phyloP scores from a whole-genome alignment of 2,797 vertebrate genomes.

The Chlorospingus semifuscus region DNA sequence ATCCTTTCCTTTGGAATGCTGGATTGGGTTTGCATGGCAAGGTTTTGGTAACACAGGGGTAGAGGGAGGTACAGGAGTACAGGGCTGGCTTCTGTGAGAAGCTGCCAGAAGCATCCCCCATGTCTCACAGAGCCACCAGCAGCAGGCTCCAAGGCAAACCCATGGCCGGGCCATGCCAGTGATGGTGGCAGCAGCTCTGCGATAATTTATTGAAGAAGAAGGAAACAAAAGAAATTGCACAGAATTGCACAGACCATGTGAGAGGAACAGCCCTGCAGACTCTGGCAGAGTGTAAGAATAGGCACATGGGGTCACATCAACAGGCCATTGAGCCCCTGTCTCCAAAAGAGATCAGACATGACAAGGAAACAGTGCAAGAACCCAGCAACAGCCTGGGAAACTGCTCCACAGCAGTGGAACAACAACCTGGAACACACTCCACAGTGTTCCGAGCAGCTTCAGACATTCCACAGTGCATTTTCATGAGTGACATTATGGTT shows the following conservation, averaged over 20 bases:
- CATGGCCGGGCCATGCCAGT: not conserved
- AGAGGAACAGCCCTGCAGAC: not conserved
- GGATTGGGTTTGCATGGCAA: not conserved
- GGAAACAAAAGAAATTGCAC: not conserved
- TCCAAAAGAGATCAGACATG: not conserved
- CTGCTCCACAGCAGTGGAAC: not conserved
- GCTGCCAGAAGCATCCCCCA: not conserved
- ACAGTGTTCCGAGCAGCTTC: no score
- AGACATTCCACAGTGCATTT: not conserved
- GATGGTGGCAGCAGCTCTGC: not conserved
- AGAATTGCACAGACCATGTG: no score
- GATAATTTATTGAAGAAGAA: not conserved
- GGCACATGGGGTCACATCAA: not conserved
- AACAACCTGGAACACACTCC: no score
- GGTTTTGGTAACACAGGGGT: accelerated
- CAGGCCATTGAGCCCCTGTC: not conserved
- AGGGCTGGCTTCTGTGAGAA: not conserved
- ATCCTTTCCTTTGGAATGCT: not conserved
- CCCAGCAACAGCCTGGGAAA: not conserved
- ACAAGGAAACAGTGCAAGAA: not conserved
- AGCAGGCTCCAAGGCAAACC: not conserved
- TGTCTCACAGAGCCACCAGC: not conserved
- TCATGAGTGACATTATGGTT: not conserved
- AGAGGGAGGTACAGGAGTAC: not conserved
- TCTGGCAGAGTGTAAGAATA: not conserved